Evolutionary conservation across 2,113 vertebrate species (phyloP), one percentile per base, ranked within the genome.

Genomic region (Sebastes fasciatus): DNA sequence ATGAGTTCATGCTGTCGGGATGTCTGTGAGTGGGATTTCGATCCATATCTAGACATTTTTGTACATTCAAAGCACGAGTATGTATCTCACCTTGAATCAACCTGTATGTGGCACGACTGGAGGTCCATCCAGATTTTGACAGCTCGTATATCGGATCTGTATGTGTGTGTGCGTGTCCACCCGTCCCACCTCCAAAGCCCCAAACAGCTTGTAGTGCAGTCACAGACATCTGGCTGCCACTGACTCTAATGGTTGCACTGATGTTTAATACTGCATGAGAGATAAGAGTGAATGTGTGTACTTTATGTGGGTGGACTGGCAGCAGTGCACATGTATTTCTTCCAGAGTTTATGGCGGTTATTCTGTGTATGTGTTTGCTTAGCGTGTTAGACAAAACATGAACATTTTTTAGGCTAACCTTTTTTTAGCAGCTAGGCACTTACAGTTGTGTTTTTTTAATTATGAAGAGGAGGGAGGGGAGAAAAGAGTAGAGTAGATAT

Each of bases 221-320:
- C 83, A 74, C 71, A 63, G 86, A 88, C 92, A 92, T 89, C 91
- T 91, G 90, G 88, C 83, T 85, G 79, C 84, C 64, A 79, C 84
- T 17, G 73, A 83, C 80, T 88, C 77, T 80, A 85, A 91, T 85
- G 90, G 84, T 68, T 83, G 63, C 72, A 61, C 71, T 72, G 82
- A 82, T 81, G 85, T 88, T 90, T 86, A 88, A 89, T 89, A 87
- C 84, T 86, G 73, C 86, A 91, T 79, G 79, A 89, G 85, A 26
- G 71, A 23, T 51, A 43, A 26, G 54, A 26, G 60, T 62, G 61
- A 63, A 45, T 42, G 19, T 45, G 71, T 51, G 58, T 64, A 19
- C 16, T 2, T 34, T 76, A 10, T 34, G 67, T 66, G 60, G 26
- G 71, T 13, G n/a, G 45, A 8, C 12, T 10, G 67, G 45, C 48